Evolutionary conservation across 2,888 invertebrate genomes (phyloP), one percentile per base, ranked within the genome.

Genomic region (Drosophila lacicola): DNA sequence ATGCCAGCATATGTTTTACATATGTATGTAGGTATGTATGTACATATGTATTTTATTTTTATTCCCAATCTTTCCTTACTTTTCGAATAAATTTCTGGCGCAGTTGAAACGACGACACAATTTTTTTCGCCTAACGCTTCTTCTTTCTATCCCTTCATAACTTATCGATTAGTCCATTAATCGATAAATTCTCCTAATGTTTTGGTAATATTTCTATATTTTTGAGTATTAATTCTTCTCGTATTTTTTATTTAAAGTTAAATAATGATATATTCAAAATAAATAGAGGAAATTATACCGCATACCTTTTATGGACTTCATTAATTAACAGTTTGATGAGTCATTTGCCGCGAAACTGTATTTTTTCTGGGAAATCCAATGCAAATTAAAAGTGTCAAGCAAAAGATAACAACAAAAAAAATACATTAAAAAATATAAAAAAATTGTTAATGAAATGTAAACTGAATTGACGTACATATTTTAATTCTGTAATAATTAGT

Each of bases 241-340:
- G 6, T 8, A 29, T 29, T 29, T 2, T 29, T 8, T 6, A 8
- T 6, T 25, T 25, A 8, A 2, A 25, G 25, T 25, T 29, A 29
- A 29, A 29, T 8, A 29, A 8, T 8, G 2, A 29, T 29, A 17
- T 8, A 29, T 29, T 29, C 29, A 29, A 21, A 11, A 41, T 33
- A 41, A n/a, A 33, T 33, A 39, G 5, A 39, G 39, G 4, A 41
- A 33, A 29, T 14, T 39, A 29, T 33, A 39, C 19, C 5, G 14
- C 19, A 9, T 33, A 33, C 8, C 55, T 34, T 25, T 37, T 39
- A 14, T 51, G 34, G 42, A 36, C 17, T 44, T 34, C 9, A 36
- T 25, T 36, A 36, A 29, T 56, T 56, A 56, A 25, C 42, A 41
- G 42, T 60, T 55, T 4, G 21, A 42, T 44, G 60, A 56, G 14